These are phyloP conservation scores for Otolemur crassicaudatus DNA, from an alignment of 2,797 vertebrate species.

Conservation along the genomic window DNA sequence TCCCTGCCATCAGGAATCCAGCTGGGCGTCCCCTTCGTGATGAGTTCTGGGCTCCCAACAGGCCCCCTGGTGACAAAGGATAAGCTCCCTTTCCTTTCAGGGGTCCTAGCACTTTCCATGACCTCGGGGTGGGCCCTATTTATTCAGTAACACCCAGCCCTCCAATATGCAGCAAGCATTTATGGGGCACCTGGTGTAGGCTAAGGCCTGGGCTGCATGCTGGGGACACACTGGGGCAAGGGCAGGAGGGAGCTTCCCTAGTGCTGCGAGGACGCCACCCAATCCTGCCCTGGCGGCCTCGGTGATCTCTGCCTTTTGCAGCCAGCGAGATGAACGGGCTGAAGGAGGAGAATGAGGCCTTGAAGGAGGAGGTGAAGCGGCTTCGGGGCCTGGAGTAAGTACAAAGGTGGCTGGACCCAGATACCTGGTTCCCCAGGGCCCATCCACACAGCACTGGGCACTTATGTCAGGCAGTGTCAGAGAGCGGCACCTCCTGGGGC, in stretches of 20 bases:
- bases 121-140: rapidly evolving
- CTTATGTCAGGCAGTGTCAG: rapidly evolving
- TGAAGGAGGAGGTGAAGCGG: conserved; percentile 92
- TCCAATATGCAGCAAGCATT: rapidly evolving
- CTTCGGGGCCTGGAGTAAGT: conserved; percentile 90
- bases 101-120: background rate
- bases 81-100: background rate
- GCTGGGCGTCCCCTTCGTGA: background rate
- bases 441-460: rapidly evolving
- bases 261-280: background rate
- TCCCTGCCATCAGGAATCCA: background rate
- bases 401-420: background rate
- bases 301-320: conserved; percentile 76
- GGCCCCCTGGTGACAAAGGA: background rate
- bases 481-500: background rate
- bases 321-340: conserved; percentile 92
- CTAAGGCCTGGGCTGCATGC: background rate
- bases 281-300: rapidly evolving
- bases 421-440: rapidly evolving
- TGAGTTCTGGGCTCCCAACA: rapidly evolving
- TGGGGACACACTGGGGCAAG: background rate
- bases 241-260: background rate
- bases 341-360: conserved; percentile 92
- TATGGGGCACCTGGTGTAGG: background rate
- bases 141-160: rapidly evolving